Base-by-base conservation (phyloP, 1,140 invertebrate species). In the Aporrectodea caliginosa region DNA sequence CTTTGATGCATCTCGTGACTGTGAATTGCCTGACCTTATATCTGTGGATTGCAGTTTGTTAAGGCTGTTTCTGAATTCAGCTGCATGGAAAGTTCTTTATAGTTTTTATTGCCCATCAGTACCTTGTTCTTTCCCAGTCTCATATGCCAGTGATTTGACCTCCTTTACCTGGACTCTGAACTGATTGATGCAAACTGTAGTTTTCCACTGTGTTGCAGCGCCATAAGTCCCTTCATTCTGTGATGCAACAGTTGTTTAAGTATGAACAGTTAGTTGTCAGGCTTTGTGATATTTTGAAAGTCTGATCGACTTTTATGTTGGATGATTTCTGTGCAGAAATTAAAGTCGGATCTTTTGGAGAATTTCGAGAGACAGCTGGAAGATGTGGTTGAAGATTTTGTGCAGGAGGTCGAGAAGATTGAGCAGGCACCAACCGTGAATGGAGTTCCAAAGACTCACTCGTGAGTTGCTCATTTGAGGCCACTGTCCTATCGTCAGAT, bases 341-440 rank as follows among this genome's bases (percentile, higher is more conserved):
- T 85, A 1, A 81, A 84, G 77, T 71, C 75, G 31, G 83, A 85
- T 33, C 74, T 86, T n/a, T n/a, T 86, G 29, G 82, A 83, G 6
- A 80, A 84, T 72, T 79, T 87, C 81, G 85, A 84, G 30, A 30
- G 27, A 1, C 81, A 87, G 76, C 73, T 87, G 70, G 80, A 83
- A 29, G 83, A 84, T 29, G 73, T 85, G 68, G 80, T 87, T 71
- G 85, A 87, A 70, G 78, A 81, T 1, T 83, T 87, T 80, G 82
- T 87, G 33, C 81, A 81, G 71, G 84, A 85, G 70, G 83, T 86
- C 12, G 85, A 86, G 35, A 82, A 83, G 69, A 84, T 85, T 32
- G 84, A 84, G 70, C 78, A 81, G 29, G 80, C 81, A 22, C 70
- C 70, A 31, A 31, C 72, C 12, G 74, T 30, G 30, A 78, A 72